Evolutionary conservation across 2,113 vertebrate genomes (phyloP), one percentile per base, ranked within the genome.

Genomic region (Entosphenus tridentatus): DNA sequence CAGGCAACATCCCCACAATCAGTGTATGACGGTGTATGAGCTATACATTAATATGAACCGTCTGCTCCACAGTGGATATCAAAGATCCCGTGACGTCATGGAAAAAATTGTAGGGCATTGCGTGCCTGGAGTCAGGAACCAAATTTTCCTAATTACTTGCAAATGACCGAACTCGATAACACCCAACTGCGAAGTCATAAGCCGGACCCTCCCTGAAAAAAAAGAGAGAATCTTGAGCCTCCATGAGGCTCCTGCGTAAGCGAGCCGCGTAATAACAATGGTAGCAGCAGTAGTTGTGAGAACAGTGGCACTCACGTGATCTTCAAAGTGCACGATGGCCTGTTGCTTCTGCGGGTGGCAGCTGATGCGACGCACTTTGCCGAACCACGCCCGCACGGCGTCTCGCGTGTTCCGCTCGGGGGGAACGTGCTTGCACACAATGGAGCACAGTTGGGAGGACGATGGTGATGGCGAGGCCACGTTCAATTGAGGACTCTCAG

Each of bases 291-390:
- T 62, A 62, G 59, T 12, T 57, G 10, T 56, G 18, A 17, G 18
- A 39, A 39, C 39, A 39, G 21, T 57, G 56, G 21, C 11, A 82
- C 89, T 88, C 73, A 98, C 91, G 0, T 92, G 85, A 74, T 95
- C 84, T 12, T 79, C 76, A 13, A 93, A 98, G 73, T 88, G 78
- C 2, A 98, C 74, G 11, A 83, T 72, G 0, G 85, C 88, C 67
- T 78, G 73, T 67, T 84, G 86, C 71, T 84, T 89, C 12, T 68
- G 76, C 4, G 81, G 80, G 6, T 79, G 79, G 56, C 83, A 90
- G 70, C 75, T 78, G 69, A 91, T 8, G 13, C 77, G 84, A 1
- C 77, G 75, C 56, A 98, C 80, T 75, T 82, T 85, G 0, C 83
- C 88, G 1, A 86, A 87, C 39, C 39, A 39, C 39, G 39, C 39